These are phyloP conservation scores for Lochmaea crataegi DNA, from an alignment of 2,888 invertebrate genomes.

Conservation along the genomic window DNA sequence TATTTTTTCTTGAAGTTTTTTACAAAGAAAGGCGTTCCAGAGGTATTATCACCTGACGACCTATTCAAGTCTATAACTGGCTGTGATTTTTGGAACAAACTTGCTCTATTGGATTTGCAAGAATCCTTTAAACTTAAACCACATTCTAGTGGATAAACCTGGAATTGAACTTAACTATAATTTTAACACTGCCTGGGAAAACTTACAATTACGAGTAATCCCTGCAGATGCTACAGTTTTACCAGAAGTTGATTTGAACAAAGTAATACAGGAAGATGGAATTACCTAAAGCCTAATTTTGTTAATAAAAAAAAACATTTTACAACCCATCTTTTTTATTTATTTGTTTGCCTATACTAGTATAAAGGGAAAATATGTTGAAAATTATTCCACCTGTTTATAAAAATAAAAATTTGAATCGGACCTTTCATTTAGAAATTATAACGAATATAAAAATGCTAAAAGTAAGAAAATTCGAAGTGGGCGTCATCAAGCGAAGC, in stretches of 20 bases:
- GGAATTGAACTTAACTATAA: constrained; percentile 53
- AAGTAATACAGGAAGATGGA: constrained; percentile 31
- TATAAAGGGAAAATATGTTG: too few relatives aligned
- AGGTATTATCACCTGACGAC: constrained; percentile 75
- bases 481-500: too few relatives aligned
- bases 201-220: constrained; percentile 42
- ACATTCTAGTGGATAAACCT: constrained; percentile 65
- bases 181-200: constrained; percentile 58
- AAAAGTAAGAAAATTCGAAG: too few relatives aligned
- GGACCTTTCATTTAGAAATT: too few relatives aligned
- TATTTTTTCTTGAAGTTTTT: constrained; percentile 75
- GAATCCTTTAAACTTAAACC: constrained; percentile 70
- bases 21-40: constrained; percentile 73
- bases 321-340: too few relatives aligned
- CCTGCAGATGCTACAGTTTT: constrained; percentile 29
- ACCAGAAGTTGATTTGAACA: constrained; percentile 27
- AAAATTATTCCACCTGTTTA: too few relatives aligned
- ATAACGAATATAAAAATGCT: too few relatives aligned
- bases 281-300: constrained; percentile 45
- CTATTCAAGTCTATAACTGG: constrained; percentile 83
- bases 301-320: constrained; percentile 3
- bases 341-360: too few relatives aligned
- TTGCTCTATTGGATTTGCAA: constrained; percentile 71
- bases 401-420: too few relatives aligned
- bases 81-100: constrained; percentile 66